Evolutionary conservation across 2,797 vertebrate genomes (phyloP).

Genomic region (Anisognathus igniventris): DNA sequence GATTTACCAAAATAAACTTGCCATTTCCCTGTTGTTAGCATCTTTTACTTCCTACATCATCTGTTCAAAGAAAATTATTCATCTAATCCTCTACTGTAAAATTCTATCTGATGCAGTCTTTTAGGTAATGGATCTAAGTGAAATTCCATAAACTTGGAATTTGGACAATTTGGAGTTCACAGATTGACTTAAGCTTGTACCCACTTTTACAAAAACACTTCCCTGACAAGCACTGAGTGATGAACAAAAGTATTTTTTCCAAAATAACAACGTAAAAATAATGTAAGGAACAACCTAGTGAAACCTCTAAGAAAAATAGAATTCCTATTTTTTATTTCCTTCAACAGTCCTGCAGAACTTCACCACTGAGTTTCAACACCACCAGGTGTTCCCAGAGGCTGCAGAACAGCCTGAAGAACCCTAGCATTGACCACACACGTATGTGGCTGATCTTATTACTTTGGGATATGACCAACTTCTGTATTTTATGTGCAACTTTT

Average conservation of each 20-base stretch:
- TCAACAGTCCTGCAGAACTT: neutral
- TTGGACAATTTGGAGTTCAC: neutral
- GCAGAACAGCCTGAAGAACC: neutral
- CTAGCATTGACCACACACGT: neutral
- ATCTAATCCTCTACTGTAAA: neutral
- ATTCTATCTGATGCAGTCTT: neutral
- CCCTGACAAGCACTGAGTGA: neutral
- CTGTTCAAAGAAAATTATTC: neutral
- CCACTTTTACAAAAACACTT: neutral
- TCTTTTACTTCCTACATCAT: neutral
- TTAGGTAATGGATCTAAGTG: neutral
- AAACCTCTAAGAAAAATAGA: neutral
- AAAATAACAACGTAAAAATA: neutral
- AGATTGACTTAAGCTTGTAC: neutral
- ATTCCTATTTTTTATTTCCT: neutral
- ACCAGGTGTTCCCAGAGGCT: neutral
- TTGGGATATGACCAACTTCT: neutral
- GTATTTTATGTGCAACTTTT: neutral
- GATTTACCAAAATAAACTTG: neutral
- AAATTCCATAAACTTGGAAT: neutral
- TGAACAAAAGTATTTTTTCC: neutral
- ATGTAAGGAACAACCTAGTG: neutral
- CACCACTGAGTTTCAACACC: neutral
- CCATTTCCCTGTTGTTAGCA: neutral
- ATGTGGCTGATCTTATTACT: neutral